Percentiles rank a stretch among this genome's conserved stretches.
These are phyloP conservation scores for Melitaea athalia DNA, from an alignment of 2,888 invertebrate species.

Conservation along the genomic window DNA sequence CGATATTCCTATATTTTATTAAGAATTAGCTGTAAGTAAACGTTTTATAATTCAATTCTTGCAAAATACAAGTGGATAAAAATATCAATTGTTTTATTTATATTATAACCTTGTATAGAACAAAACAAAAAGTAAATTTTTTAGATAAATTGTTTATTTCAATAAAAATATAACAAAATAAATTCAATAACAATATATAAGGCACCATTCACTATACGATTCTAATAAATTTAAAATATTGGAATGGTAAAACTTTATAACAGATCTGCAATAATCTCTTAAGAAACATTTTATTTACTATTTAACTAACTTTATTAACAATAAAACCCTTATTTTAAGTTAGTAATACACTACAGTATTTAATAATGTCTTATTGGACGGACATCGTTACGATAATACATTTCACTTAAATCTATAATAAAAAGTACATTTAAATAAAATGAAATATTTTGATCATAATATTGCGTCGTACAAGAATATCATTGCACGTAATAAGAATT, in stretches of 20 bases:
- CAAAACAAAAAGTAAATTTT: constrained; percentile 1
- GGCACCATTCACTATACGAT: constrained; percentile 8
- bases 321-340: not conserved
- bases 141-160: constrained; percentile 29
- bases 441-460: not conserved
- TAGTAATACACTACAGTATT: not conserved
- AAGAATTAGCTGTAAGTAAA: constrained; percentile 54
- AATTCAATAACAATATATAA: constrained; percentile 12
- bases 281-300: not conserved
- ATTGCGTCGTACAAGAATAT: not conserved
- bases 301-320: not conserved
- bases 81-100: constrained; percentile 40
- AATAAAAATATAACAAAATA: constrained; percentile 28
- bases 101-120: not conserved
- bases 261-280: constrained; percentile 1
- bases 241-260: not conserved
- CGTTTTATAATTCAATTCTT: constrained; percentile 71
- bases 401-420: not conserved
- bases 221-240: not conserved
- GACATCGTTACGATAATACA: constrained; percentile 9
- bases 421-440: not conserved
- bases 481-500: not conserved
- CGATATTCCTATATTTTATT: constrained; percentile 79
- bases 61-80: constrained; percentile 58
- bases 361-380: constrained; percentile 1